These are phyloP conservation scores for Dicroscelio sp. DNA, from an alignment of 2,888 invertebrate genomes.

Conservation along the genomic window DNA sequence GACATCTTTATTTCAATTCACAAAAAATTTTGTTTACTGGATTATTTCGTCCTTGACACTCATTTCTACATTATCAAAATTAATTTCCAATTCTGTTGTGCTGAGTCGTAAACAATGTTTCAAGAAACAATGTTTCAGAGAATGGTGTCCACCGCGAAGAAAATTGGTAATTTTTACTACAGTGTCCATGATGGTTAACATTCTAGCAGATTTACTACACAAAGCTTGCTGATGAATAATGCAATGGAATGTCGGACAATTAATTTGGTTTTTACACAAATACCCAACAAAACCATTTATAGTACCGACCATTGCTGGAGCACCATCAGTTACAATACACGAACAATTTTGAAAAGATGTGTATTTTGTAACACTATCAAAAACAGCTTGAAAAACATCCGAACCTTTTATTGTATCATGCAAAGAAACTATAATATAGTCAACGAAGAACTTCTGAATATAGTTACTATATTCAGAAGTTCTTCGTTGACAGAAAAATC, in stretches of 20 bases:
- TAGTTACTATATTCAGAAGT: no score
- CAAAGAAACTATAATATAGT: slow-evolving; percentile 2
- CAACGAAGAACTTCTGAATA: no score
- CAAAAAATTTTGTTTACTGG: no score
- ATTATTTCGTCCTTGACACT: no score
- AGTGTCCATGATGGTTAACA: background rate
- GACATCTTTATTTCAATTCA: no score
- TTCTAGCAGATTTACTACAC: background rate
- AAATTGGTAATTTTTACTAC: background rate
- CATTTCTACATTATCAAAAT: no score
- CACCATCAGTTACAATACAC: slow-evolving; percentile 46
- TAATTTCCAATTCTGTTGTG: no score
- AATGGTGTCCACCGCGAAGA: background rate
- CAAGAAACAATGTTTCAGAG: background rate
- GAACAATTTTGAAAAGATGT: slow-evolving; percentile 40
- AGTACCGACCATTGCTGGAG: slow-evolving; percentile 45
- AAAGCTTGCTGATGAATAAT: slow-evolving; percentile 55
- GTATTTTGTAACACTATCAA: background rate
- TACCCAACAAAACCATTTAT: slow-evolving; percentile 24
- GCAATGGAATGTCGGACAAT: slow-evolving; percentile 44
- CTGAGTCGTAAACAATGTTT: no score
- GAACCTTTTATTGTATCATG: background rate
- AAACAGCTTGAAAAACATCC: slow-evolving; percentile 11
- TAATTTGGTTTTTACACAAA: slow-evolving; percentile 50
- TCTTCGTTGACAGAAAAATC: slow-evolving; percentile 49